These are phyloP conservation scores for Erethizon dorsatum DNA, from an alignment of 2,797 vertebrate genomes.

Conservation along the genomic window DNA sequence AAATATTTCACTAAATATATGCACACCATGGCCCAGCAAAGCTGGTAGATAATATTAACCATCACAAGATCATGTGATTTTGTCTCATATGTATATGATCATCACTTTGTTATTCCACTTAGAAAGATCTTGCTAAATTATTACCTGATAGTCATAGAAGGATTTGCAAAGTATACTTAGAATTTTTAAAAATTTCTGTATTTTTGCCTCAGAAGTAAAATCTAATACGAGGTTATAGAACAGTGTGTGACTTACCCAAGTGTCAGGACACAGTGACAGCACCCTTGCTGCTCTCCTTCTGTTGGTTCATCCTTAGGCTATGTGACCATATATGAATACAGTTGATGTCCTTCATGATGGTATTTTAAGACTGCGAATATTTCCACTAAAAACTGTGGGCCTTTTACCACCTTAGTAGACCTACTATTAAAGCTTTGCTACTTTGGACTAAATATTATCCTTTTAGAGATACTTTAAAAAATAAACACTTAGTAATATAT, in stretches of 20 bases:
- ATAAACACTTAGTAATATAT: not conserved
- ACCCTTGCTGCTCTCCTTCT: not conserved
- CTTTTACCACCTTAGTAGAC: not conserved
- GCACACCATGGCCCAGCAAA: not conserved
- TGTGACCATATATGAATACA: not conserved
- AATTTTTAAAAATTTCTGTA: not conserved
- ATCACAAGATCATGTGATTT: not conserved
- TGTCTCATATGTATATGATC: not conserved
- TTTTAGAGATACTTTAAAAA: not conserved
- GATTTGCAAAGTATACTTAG: not conserved
- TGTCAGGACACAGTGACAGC: not conserved
- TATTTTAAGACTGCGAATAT: not conserved
- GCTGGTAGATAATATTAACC: not conserved
- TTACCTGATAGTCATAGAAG: not conserved
- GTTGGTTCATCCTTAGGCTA: not conserved
- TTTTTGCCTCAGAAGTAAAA: constrained; percentile 11
- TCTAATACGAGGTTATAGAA: not conserved
- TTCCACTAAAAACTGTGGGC: not conserved
- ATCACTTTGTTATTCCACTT: not conserved
- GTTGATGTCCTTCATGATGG: not conserved
- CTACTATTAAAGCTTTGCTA: not conserved
- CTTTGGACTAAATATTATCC: not conserved
- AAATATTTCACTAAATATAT: not conserved
- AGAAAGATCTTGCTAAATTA: not conserved
- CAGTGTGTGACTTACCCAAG: not conserved